Percentiles rank a stretch among this genome's conserved stretches.
These are phyloP conservation scores for Penaeus chinensis DNA, from an alignment of 1,140 invertebrate genomes.

Conservation along the genomic window DNA sequence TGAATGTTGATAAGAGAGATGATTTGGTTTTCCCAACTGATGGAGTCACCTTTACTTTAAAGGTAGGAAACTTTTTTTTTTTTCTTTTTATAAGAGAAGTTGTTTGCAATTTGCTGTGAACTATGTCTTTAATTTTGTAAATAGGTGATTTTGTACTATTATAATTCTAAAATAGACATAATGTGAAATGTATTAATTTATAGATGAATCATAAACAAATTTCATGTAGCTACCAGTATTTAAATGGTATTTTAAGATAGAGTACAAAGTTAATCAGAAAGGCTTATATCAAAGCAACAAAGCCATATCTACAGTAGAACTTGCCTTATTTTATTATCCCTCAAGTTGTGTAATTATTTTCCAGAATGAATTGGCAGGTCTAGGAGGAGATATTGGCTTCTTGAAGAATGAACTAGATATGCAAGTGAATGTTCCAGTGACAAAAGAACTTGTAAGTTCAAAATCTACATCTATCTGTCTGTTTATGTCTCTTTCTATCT, in stretches of 20 bases:
- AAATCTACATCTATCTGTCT: slow-evolving; percentile 33
- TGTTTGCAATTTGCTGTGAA: background rate
- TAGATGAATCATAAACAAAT: too few species aligned
- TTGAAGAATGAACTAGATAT: slow-evolving; percentile 83
- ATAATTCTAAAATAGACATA: background rate
- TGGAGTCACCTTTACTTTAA: slow-evolving; percentile 76
- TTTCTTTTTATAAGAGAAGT: background rate
- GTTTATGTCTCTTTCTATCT: slow-evolving; percentile 41
- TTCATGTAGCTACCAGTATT: too few species aligned
- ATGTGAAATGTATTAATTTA: background rate
- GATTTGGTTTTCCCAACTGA: slow-evolving; percentile 80
- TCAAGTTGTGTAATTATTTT: slow-evolving; percentile 3
- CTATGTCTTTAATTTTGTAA: background rate
- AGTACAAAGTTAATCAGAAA: slow-evolving; percentile 68
- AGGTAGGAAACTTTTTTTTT: slow-evolving; percentile 17
- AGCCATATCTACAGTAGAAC: slow-evolving; percentile 27
- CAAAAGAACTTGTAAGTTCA: slow-evolving; percentile 75
- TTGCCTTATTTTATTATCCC: background rate
- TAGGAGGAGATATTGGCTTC: slow-evolving; percentile 88
- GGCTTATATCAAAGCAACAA: background rate
- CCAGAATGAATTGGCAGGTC: slow-evolving; percentile 80
- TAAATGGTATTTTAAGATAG: too few species aligned
- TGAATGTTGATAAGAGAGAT: slow-evolving; percentile 82
- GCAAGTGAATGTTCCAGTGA: slow-evolving; percentile 80
- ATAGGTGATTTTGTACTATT: background rate